Conservation (phyloP, 2,113 vertebrate species). For the Callipepla squamata region DNA sequence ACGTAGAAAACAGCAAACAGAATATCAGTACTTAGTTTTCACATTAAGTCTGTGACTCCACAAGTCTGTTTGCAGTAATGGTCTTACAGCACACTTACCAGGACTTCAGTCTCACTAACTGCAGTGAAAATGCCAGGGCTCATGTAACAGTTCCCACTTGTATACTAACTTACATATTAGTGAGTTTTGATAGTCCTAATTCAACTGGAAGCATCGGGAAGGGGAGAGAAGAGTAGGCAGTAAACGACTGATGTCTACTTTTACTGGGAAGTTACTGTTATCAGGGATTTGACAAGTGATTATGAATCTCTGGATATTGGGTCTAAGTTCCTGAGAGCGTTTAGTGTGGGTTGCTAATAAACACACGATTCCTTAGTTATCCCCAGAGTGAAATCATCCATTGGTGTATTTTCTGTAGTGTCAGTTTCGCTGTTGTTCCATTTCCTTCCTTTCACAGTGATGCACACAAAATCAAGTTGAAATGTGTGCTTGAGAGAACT, state of each 20-base stretch:
- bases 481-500: not conserved
- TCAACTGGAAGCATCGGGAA: not conserved
- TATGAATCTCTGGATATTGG: not conserved
- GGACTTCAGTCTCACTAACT: not conserved
- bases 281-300: not conserved
- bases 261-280: not conserved
- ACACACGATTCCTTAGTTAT: not conserved
- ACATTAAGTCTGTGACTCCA: not conserved
- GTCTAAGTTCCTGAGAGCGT: not conserved
- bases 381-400: fast-evolving
- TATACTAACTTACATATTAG: not conserved
- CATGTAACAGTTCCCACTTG: not conserved
- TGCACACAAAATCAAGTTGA: not conserved
- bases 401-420: not conserved
- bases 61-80: not conserved
- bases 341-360: not conserved
- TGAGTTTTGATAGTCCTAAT: not conserved
- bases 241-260: not conserved
- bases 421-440: not conserved
- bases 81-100: not conserved
- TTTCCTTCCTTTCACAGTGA: not conserved
- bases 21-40: not conserved
- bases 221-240: not conserved
- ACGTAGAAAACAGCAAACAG: fast-evolving
- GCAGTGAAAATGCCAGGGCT: not conserved